Percentiles rank a stretch among this genome's conserved stretches.
These are phyloP conservation scores for Branchipolynoe longqiensis DNA, from an alignment of 2,888 invertebrate genomes.

Conservation along the genomic window DNA sequence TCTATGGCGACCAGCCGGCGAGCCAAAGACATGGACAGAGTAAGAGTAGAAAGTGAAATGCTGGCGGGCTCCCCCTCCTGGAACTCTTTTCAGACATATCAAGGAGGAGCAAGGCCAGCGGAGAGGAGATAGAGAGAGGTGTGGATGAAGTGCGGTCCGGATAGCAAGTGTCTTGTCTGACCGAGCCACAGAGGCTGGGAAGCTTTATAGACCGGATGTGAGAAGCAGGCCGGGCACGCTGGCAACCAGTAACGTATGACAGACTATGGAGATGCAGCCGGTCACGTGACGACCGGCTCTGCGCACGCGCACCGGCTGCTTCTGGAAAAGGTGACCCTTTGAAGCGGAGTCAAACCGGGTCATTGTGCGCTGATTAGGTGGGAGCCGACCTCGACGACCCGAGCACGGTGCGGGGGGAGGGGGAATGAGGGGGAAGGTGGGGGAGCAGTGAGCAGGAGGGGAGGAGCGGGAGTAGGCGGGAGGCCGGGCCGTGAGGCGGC, in stretches of 20 bases:
- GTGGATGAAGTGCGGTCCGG: no score
- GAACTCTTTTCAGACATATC: no score
- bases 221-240: no score
- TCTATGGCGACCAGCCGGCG: no score
- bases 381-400: not conserved
- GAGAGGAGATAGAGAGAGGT: no score
- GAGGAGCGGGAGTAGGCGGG: not conserved
- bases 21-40: no score
- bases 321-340: conserved; percentile 27
- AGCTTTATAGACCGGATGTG: not conserved
- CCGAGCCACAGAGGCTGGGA: no score
- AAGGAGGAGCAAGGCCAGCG: no score
- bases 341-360: conserved; percentile 33
- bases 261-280: conserved; percentile 4
- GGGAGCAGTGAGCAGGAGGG: not conserved
- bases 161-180: no score
- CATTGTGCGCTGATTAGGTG: conserved; percentile 8
- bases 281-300: conserved; percentile 28
- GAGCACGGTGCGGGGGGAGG: not conserved
- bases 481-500: not conserved
- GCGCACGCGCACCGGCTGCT: conserved; percentile 10
- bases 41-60: no score
- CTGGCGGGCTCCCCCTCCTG: no score
- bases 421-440: not conserved
- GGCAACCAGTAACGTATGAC: no score